Evolutionary conservation across 2,888 invertebrate species (phyloP).

Genomic region (Carcina quercana): DNA sequence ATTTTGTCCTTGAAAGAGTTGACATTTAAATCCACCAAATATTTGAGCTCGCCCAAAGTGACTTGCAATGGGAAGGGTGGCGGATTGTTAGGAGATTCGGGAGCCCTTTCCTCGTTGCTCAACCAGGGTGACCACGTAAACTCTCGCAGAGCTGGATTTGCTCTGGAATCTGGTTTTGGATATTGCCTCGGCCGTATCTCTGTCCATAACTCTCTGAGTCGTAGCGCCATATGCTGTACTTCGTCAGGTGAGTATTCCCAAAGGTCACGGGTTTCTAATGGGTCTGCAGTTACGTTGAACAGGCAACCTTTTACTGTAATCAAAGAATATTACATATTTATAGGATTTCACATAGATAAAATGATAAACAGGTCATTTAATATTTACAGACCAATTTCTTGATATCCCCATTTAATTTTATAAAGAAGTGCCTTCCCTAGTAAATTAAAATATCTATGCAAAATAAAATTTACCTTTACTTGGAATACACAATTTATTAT

Average conservation of each 20-base stretch:
- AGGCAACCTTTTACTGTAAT: conserved; percentile 41
- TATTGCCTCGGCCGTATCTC: conserved; percentile 26
- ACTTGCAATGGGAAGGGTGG: conserved; percentile 33
- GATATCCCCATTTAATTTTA: no score
- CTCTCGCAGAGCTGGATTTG: conserved; percentile 28
- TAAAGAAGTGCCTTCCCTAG: no score
- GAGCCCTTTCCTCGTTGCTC: conserved; percentile 24
- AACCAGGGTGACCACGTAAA: conserved; percentile 38
- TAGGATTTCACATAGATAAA: conserved; percentile 3
- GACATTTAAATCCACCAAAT: conserved; percentile 31
- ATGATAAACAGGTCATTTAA: neutral
- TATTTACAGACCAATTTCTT: no score
- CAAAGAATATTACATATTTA: neutral
- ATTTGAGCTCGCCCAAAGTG: conserved; percentile 29
- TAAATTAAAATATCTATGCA: no score
- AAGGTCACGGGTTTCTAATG: conserved; percentile 32
- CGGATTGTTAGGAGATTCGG: conserved; percentile 15
- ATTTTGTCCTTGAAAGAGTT: conserved; percentile 27
- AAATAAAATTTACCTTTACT: conserved; percentile 28
- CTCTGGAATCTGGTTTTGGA: conserved; percentile 25
- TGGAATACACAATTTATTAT: conserved; percentile 29
- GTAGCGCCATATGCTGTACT: conserved; percentile 28
- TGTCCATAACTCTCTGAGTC: conserved; percentile 30
- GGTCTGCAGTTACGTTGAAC: conserved; percentile 35
- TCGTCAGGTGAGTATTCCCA: conserved; percentile 32